A percentile compares a stretch with the other conserved stretches of the same genome.
phyloP scores from a whole-genome alignment of 1,140 invertebrate species.

The Drosophila azteca region DNA sequence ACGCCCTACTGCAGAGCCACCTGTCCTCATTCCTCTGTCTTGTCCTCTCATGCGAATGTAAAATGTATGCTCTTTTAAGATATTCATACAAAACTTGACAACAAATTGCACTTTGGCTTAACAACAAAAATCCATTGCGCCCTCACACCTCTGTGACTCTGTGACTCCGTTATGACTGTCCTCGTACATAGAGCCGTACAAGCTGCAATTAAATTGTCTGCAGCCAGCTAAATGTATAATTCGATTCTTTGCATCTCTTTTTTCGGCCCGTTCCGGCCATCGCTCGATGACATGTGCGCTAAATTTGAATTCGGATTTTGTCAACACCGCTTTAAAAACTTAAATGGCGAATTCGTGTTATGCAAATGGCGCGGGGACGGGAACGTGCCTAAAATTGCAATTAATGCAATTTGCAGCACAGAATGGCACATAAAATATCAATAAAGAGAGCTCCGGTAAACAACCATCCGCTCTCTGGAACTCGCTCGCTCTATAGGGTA shows the following conservation, averaged over 20 bases:
- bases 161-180: too few species aligned
- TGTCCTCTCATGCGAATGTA: conserved; percentile 30
- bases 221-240: conserved; percentile 39
- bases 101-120: conserved; percentile 74
- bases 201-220: conserved; percentile 34
- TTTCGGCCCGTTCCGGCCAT: conserved; percentile 2
- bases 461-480: conserved; percentile 11
- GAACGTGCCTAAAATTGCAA: conserved; percentile 77
- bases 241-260: conserved; percentile 10
- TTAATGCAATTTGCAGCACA: conserved; percentile 57
- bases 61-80: conserved; percentile 69
- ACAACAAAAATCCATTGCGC: conserved; percentile 45
- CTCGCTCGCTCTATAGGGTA: background rate
- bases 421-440: conserved; percentile 73
- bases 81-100: conserved; percentile 73
- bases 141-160: background rate
- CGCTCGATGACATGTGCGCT: conserved; percentile 34
- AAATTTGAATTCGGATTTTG: conserved; percentile 42
- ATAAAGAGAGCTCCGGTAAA: conserved; percentile 64
- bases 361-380: conserved; percentile 68
- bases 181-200: conserved; percentile 9
- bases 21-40: background rate
- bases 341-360: conserved; percentile 67
- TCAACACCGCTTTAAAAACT: conserved; percentile 46
- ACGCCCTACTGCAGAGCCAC: background rate